Percentiles rank a stretch among this genome's conserved stretches.
Conservation (phyloP, 2,888 invertebrate genomes). For the Hemistola chrysoprasaria region DNA sequence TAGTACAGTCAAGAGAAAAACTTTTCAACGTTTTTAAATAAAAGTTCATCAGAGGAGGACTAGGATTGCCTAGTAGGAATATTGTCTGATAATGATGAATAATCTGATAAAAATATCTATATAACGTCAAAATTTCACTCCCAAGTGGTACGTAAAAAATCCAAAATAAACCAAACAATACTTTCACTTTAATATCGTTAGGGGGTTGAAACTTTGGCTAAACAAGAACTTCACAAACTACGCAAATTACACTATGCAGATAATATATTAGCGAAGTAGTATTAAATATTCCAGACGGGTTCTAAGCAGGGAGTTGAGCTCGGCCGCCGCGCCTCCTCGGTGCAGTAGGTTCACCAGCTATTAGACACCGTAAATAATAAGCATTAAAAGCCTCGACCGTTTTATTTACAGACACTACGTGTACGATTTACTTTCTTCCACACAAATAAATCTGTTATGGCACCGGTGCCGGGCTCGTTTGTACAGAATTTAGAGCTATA, state of each 20-base stretch:
- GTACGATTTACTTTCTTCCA: constrained; percentile 43
- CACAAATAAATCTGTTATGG: constrained; percentile 36
- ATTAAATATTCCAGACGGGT: constrained; percentile 68
- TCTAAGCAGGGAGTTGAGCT: constrained; percentile 42
- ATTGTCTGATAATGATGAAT: too few relatives aligned
- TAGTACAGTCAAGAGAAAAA: too few relatives aligned
- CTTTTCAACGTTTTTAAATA: too few relatives aligned
- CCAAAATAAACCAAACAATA: too few relatives aligned
- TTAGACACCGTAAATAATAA: constrained; percentile 76
- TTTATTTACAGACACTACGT: constrained; percentile 71
- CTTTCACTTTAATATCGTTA: not conserved
- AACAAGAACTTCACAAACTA: not conserved
- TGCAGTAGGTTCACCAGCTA: constrained; percentile 49
- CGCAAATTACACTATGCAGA: constrained; percentile 15
- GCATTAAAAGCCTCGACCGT: constrained; percentile 64
- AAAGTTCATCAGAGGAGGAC: too few relatives aligned
- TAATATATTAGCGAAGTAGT: constrained; percentile 43
- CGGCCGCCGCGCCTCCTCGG: too few relatives aligned
- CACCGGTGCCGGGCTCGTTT: not conserved
- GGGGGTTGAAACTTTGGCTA: not conserved
- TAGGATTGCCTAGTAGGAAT: too few relatives aligned
- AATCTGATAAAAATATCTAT: too few relatives aligned
- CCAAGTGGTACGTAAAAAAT: too few relatives aligned
- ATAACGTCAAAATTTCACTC: too few relatives aligned
- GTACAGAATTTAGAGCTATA: not conserved